phyloP scores from a whole-genome alignment of 2,113 vertebrate species.

The Sula dactylatra region DNA sequence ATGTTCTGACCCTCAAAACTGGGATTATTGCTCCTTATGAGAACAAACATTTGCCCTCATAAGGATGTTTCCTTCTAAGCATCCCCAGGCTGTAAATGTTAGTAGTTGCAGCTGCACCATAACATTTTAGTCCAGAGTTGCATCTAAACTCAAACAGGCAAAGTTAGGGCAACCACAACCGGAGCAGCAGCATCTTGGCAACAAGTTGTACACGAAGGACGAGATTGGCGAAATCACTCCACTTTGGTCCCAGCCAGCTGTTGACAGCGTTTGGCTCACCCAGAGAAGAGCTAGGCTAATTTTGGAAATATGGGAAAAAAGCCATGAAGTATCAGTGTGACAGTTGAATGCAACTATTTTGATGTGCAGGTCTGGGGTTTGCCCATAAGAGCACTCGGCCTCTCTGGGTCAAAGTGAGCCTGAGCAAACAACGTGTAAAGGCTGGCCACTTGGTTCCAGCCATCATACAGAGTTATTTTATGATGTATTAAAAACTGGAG shows the following conservation, averaged over 20 bases:
- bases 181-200: neutral
- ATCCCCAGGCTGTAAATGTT: neutral
- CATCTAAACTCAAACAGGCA: neutral
- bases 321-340: neutral
- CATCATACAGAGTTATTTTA: neutral
- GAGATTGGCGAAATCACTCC: neutral
- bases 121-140: neutral
- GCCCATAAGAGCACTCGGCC: neutral
- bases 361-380: neutral
- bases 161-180: neutral
- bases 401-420: neutral
- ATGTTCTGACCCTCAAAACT: neutral
- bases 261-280: neutral
- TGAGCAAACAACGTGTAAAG: accelerated
- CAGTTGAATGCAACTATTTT: neutral
- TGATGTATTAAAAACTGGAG: neutral
- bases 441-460: neutral
- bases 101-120: neutral
- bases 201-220: neutral
- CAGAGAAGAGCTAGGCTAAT: neutral
- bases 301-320: neutral
- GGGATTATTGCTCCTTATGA: neutral
- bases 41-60: neutral
- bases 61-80: neutral
- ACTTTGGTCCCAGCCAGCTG: neutral